Conservation (phyloP, 1,140 invertebrate genomes). For the Epicauta chinensis region DNA sequence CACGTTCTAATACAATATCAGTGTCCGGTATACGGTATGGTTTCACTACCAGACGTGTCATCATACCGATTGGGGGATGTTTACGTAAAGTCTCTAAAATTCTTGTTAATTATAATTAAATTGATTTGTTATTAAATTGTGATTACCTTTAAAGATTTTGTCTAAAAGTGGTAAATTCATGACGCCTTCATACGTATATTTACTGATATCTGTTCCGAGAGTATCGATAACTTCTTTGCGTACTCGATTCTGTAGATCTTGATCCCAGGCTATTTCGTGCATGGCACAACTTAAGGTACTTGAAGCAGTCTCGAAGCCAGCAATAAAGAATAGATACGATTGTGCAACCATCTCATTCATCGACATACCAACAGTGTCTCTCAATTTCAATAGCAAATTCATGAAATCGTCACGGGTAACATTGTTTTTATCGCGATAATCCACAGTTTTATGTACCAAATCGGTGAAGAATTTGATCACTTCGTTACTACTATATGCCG, state of each 20-base stretch:
- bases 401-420: constrained; percentile 49
- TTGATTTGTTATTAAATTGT: no score
- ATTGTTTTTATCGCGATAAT: constrained; percentile 46
- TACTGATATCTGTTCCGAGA: constrained; percentile 40
- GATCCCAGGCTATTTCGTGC: constrained; percentile 54
- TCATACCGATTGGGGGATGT: constrained; percentile 39
- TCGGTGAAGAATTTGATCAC: constrained; percentile 44
- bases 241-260: constrained; percentile 53
- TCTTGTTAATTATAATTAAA: no score
- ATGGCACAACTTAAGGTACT: constrained; percentile 49
- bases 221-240: constrained; percentile 51
- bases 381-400: constrained; percentile 48
- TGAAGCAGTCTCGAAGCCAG: constrained; percentile 60
- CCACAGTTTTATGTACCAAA: constrained; percentile 42
- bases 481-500: constrained; percentile 19
- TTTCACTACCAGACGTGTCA: constrained; percentile 38
- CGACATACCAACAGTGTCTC: constrained; percentile 37
- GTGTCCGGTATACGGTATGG: constrained; percentile 34
- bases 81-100: constrained; percentile 41
- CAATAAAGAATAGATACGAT: constrained; percentile 45
- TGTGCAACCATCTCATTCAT: constrained; percentile 34
- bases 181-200: constrained; percentile 51
- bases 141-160: constrained; percentile 46
- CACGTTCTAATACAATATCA: constrained; percentile 29
- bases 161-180: constrained; percentile 50